Evolutionary conservation across 2,113 vertebrate species (phyloP).

Genomic region (Syngnathus scovelli): DNA sequence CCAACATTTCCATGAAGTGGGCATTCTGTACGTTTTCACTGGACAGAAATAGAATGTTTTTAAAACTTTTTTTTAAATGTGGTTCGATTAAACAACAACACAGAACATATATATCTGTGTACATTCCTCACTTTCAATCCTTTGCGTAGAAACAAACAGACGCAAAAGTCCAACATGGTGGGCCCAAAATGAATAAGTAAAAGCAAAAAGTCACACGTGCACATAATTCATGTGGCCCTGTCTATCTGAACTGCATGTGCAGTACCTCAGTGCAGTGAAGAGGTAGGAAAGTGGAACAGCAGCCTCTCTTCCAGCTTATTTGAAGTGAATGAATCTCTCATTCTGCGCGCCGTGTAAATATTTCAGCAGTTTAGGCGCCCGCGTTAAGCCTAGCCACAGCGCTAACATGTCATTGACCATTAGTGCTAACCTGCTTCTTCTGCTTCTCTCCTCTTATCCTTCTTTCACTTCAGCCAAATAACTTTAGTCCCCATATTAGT

Average conservation of each 20-base stretch:
- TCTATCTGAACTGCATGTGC: constrained; percentile 48
- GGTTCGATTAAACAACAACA: background rate
- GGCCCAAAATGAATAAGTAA: constrained; percentile 56
- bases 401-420: constrained; percentile 68
- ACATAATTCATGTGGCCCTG: constrained; percentile 51
- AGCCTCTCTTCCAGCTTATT: constrained; percentile 49
- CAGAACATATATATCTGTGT: background rate
- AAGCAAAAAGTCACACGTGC: constrained; percentile 47
- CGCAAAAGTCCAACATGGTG: constrained; percentile 31
- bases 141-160: constrained; percentile 39
- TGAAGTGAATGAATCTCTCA: constrained; percentile 62
- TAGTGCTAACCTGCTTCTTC: constrained; percentile 66
- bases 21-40: too few species aligned
- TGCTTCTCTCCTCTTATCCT: constrained; percentile 27
- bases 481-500: background rate
- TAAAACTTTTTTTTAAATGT: background rate
- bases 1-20: too few species aligned
- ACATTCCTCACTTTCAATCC: constrained; percentile 23
- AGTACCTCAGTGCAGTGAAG: constrained; percentile 37
- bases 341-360: constrained; percentile 64
- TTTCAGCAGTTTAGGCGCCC: constrained; percentile 61
- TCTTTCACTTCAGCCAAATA: background rate
- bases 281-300: constrained; percentile 43
- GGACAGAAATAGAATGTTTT: too few species aligned
- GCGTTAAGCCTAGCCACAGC: constrained; percentile 44